Evolutionary conservation across 1,140 invertebrate species (phyloP), one percentile per base, ranked within the genome.

Genomic region (Drosophila varians): DNA sequence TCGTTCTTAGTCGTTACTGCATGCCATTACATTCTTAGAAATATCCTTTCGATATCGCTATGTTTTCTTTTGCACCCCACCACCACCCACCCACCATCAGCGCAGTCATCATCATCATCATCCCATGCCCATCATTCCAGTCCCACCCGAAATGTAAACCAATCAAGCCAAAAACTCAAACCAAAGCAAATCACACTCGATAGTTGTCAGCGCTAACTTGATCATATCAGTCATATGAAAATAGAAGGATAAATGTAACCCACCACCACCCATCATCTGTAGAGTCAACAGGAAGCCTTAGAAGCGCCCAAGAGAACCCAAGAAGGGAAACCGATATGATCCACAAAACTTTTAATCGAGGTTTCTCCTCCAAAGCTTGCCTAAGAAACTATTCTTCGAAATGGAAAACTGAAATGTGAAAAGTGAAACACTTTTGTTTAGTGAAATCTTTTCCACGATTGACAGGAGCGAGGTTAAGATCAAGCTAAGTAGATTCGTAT

Each of bases 261-360:
- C 82, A 87, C 82, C 82, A 83, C 82, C 82, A 87, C 82, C 82
- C 83, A 75, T 74, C 74, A 74, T 64, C 38, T 34, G 57, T 62
- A 47, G 62, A 71, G 51, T 55, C 56, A 68, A 56, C 51, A 38
- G 60, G 46, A 71, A 71, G 66, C 68, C 64, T 68, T 68, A 68
- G 64, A 66, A 66, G 38, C 60, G 60, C 62, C 62, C 26, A 43
- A n/a, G 14, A 43, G 40, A 66, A 9, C 23, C 38, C 62, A 65
- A 45, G 64, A 65, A 45, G 64, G 60, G 61, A 68, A 68, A 68
- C 61, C 64, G 61, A 42, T 31, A 40, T n/a, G 55, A 77, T 60
- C 52, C 47, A 52, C 14, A 34, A n/a, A 62, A 49, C 55, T 62
- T 57, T 38, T 52, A 69, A 57, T 54, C 53, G 45, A 66, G 61